Percentiles rank a stretch among this genome's conserved stretches.
These are phyloP conservation scores for Balaenoptera acutorostrata DNA, from an alignment of 2,113 vertebrate genomes.

Conservation along the genomic window DNA sequence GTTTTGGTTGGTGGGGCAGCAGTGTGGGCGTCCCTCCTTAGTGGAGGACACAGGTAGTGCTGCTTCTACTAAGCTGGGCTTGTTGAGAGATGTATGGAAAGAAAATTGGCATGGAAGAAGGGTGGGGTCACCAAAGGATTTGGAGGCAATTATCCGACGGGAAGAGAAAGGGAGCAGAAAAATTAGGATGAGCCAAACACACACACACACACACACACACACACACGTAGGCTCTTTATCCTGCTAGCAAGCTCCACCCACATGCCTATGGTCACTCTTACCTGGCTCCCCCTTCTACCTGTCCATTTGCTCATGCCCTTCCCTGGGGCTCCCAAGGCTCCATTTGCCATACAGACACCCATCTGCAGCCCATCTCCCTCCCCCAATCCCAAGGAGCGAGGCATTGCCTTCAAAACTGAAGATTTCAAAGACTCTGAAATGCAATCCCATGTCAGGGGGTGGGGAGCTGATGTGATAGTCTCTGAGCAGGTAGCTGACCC, in stretches of 20 bases:
- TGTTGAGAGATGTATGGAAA: neutral
- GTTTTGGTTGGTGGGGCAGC: neutral
- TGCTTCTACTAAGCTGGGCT: neutral
- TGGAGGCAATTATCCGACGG: neutral
- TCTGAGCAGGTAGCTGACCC: neutral
- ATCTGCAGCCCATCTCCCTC: neutral
- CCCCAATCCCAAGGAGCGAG: neutral
- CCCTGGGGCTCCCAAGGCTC: neutral
- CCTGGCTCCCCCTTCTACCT: neutral
- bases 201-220: neutral
- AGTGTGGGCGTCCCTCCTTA: neutral
- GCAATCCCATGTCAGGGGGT: neutral
- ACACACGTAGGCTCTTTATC: fast-evolving
- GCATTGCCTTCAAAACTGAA: neutral
- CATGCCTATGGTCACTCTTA: neutral
- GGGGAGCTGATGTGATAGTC: neutral
- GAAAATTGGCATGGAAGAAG: neutral
- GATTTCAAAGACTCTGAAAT: neutral
- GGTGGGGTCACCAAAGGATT: neutral
- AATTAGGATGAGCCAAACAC: neutral
- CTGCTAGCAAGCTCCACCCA: neutral
- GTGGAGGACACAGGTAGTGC: neutral
- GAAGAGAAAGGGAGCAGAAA: neutral
- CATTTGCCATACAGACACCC: neutral
- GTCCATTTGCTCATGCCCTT: neutral